Conservation (phyloP, 1,140 invertebrate species). For the Chironomus tepperi region DNA sequence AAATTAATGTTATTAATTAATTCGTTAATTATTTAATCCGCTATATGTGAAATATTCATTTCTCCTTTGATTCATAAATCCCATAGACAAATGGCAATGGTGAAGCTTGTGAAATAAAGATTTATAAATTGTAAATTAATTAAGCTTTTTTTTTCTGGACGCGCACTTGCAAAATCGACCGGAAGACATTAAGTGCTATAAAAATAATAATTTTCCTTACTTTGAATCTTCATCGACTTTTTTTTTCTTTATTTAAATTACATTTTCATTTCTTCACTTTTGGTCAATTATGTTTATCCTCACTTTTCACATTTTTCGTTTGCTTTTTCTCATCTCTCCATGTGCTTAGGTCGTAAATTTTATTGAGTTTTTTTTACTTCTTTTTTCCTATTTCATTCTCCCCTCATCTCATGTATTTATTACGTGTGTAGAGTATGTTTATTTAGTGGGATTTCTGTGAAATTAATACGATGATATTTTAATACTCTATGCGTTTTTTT, state of each 20-base stretch:
- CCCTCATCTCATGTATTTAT: not conserved
- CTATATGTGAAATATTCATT: no score
- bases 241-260: no score
- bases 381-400: not conserved
- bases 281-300: conserved; percentile 8
- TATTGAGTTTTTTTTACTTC: not conserved
- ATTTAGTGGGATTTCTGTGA: not conserved
- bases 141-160: not conserved
- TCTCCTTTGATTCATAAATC: no score
- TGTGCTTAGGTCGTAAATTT: not conserved
- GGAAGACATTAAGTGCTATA: conserved; percentile 20
- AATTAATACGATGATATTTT: conserved; percentile 3
- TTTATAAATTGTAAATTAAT: not conserved
- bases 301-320: not conserved
- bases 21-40: not conserved
- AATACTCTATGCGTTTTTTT: not conserved
- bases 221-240: not conserved
- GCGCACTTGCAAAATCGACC: not conserved
- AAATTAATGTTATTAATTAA: conserved; percentile 5
- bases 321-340: not conserved
- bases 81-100: not conserved
- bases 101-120: not conserved
- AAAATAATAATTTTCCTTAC: conserved; percentile 17
- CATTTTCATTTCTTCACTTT: not conserved
- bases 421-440: conserved; percentile 7